phyloP scores from a whole-genome alignment of 2,797 vertebrate species.

The Selene dorsalis region DNA sequence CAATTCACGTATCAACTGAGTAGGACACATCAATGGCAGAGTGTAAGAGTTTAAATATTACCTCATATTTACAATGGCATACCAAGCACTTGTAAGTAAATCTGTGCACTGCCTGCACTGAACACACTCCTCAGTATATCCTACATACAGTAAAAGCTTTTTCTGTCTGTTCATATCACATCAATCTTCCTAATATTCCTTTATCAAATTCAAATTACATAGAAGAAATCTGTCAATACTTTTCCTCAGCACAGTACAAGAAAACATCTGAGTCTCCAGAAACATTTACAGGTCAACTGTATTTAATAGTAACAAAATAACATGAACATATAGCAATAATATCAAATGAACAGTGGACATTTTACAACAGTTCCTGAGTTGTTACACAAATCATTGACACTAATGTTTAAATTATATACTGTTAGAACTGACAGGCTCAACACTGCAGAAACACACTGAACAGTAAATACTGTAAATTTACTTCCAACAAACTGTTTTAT shows the following conservation, averaged over 20 bases:
- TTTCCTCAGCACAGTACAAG: slow-evolving; percentile 31
- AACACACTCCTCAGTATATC: background rate
- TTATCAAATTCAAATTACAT: background rate
- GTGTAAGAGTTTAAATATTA: background rate
- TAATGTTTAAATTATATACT: slow-evolving; percentile 84
- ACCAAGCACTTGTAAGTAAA: background rate
- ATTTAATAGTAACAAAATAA: slow-evolving; percentile 84
- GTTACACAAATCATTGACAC: slow-evolving; percentile 80
- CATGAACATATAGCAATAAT: slow-evolving; percentile 68
- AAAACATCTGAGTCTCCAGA: slow-evolving; percentile 30
- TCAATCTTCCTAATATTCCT: background rate
- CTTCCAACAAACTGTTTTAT: slow-evolving; percentile 70
- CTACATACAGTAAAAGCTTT: background rate
- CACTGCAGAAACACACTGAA: slow-evolving; percentile 87
- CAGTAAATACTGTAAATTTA: slow-evolving; percentile 77
- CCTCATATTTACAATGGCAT: background rate
- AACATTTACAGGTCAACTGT: slow-evolving; percentile 66
- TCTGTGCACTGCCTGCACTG: background rate
- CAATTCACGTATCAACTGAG: background rate
- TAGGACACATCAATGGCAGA: background rate
- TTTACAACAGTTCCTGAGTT: slow-evolving; percentile 85
- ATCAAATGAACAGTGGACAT: slow-evolving; percentile 79
- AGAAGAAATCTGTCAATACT: background rate
- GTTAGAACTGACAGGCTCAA: slow-evolving; percentile 88
- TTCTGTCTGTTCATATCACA: background rate